These are phyloP conservation scores for Dendrophyllia cribrosa DNA, from an alignment of 64 coral and sea anemone species.

Conservation along the genomic window DNA sequence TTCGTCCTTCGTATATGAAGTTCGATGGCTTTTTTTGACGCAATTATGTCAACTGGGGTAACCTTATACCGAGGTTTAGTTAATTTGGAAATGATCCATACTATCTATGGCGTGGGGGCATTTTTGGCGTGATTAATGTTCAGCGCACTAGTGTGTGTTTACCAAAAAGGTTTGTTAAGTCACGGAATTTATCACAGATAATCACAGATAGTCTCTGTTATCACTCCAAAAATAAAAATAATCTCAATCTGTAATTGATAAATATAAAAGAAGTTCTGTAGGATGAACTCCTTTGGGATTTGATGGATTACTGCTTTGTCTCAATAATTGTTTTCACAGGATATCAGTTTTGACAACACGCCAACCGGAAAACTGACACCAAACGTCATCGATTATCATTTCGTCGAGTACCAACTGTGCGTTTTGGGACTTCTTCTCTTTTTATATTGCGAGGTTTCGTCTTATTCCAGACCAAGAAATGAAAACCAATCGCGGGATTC, in stretches of 20 bases:
- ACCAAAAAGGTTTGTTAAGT: too few species aligned
- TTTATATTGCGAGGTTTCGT: neutral
- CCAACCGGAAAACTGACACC: conserved; percentile 39
- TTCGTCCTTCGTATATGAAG: neutral
- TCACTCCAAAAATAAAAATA: too few species aligned
- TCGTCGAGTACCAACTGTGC: neutral
- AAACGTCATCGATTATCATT: neutral
- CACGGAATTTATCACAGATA: too few species aligned
- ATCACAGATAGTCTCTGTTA: too few species aligned
- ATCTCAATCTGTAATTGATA: too few species aligned
- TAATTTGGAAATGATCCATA: conserved; percentile 20
- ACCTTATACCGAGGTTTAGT: neutral
- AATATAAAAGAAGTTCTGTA: neutral
- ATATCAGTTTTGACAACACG: conserved; percentile 27
- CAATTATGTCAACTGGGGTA: neutral
- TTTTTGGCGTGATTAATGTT: neutral
- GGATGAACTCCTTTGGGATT: neutral
- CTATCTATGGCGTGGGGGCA: neutral
- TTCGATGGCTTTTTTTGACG: neutral
- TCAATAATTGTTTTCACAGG: conserved; percentile 7
- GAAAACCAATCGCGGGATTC: neutral
- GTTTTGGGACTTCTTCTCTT: neutral
- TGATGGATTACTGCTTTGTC: conserved; percentile 29
- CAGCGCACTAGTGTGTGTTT: too few species aligned
- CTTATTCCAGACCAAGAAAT: neutral